Evolutionary conservation across 92 coral and sea anemone genomes (phyloP).

Genomic region (Phymanthus crucifer): DNA sequence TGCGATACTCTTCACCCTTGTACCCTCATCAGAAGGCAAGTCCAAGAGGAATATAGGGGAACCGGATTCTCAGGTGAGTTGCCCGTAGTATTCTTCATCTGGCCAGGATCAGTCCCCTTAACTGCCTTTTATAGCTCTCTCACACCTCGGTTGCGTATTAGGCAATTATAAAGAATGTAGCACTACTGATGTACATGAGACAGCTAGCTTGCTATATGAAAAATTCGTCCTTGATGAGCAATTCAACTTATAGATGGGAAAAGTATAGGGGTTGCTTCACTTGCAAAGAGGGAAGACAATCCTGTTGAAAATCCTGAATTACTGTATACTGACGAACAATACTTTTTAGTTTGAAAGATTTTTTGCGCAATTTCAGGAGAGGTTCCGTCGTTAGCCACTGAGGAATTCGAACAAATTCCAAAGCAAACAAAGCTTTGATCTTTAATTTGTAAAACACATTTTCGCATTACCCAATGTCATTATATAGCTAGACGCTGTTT

Average conservation of each 20-base stretch:
- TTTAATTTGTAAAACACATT: not conserved
- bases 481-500: too few relatives aligned
- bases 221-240: too few relatives aligned
- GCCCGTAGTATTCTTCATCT: not conserved
- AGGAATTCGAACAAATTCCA: not conserved
- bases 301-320: not conserved
- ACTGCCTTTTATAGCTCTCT: not conserved
- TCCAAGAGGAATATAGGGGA: not conserved
- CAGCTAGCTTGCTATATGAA: too few relatives aligned
- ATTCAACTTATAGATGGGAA: too few relatives aligned
- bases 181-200: too few relatives aligned
- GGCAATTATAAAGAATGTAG: too few relatives aligned
- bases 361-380: not conserved
- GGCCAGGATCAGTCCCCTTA: too few relatives aligned
- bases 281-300: too few relatives aligned
- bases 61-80: constrained; percentile 8
- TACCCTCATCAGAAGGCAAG: not conserved
- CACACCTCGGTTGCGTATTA: too few relatives aligned
- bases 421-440: not conserved
- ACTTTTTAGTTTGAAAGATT: not conserved
- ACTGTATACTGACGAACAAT: not conserved
- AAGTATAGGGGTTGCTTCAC: too few relatives aligned
- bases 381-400: not conserved
- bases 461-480: not conserved
- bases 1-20: not conserved